These are phyloP conservation scores for Stichodactyla helianthus DNA, from an alignment of 64 coral and sea anemone species.

Conservation along the genomic window DNA sequence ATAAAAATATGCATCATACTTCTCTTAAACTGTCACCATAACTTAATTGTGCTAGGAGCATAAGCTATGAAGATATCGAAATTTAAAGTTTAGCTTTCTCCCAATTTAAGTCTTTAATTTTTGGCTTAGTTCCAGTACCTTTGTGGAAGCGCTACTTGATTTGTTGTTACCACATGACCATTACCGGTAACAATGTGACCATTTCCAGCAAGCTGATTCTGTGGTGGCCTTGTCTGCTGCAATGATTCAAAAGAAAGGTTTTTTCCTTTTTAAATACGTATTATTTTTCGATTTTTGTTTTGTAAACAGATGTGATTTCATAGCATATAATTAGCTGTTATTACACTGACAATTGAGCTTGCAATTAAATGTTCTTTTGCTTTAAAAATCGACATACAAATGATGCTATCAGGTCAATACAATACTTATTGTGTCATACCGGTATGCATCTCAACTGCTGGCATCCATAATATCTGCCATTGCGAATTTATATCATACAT, in stretches of 20 bases:
- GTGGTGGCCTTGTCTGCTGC: constrained; percentile 21
- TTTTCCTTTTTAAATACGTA: no score
- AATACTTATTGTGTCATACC: neutral
- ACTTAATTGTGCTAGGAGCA: no score
- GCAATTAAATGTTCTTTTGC: neutral
- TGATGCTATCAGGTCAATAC: neutral
- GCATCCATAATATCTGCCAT: no score
- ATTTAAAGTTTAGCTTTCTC: neutral
- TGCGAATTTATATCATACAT: neutral
- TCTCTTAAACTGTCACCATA: no score
- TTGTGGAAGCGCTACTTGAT: neutral
- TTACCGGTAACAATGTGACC: constrained; percentile 12
- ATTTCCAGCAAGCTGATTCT: constrained; percentile 16
- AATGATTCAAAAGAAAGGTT: neutral
- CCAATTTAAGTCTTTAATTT: neutral
- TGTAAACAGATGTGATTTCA: no score
- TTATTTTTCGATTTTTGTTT: no score
- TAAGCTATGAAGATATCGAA: neutral
- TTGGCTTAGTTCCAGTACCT: neutral
- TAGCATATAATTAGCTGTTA: no score
- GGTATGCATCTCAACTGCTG: no score
- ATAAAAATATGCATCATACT: no score
- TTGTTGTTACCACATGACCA: constrained; percentile 14
- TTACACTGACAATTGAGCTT: neutral
- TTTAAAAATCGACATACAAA: no score